Percentiles rank a stretch among this genome's conserved stretches.
Conservation (phyloP, 2,113 vertebrate species). For the Pangasianodon hypophthalmus region DNA sequence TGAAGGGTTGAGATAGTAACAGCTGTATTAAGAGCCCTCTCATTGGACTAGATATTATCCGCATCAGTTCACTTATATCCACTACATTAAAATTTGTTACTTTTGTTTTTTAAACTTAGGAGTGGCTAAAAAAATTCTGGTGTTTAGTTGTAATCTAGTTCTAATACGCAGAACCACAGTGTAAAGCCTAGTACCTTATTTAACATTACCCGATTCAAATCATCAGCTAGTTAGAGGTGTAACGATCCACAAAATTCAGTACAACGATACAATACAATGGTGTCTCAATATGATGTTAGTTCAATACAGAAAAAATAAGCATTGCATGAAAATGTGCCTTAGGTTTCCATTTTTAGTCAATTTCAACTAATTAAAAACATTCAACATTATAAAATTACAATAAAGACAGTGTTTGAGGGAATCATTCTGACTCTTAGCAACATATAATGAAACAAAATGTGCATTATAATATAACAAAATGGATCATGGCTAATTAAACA, state of each 20-base stretch:
- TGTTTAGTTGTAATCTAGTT: neutral
- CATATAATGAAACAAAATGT: neutral
- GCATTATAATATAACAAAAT: neutral
- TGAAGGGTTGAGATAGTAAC: neutral
- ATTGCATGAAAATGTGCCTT: neutral
- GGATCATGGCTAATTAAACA: neutral
- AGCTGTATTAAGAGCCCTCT: conserved; percentile 11
- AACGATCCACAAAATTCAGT: neutral
- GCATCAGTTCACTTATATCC: conserved; percentile 9
- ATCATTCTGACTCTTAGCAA: neutral
- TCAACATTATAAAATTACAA: neutral
- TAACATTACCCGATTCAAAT: neutral
- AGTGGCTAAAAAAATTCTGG: neutral
- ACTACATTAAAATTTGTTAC: neutral
- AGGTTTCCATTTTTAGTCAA: neutral
- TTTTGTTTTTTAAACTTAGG: neutral
- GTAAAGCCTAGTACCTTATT: neutral
- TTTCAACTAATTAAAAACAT: neutral
- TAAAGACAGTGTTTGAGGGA: neutral
- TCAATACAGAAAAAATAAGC: neutral
- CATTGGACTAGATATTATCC: conserved; percentile 13
- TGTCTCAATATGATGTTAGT: neutral
- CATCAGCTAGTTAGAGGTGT: neutral
- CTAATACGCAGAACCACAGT: neutral
- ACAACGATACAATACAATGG: neutral